Conservation (phyloP, 35 echinoderm and acorn worm species). For the Apostichopus japonicus region DNA sequence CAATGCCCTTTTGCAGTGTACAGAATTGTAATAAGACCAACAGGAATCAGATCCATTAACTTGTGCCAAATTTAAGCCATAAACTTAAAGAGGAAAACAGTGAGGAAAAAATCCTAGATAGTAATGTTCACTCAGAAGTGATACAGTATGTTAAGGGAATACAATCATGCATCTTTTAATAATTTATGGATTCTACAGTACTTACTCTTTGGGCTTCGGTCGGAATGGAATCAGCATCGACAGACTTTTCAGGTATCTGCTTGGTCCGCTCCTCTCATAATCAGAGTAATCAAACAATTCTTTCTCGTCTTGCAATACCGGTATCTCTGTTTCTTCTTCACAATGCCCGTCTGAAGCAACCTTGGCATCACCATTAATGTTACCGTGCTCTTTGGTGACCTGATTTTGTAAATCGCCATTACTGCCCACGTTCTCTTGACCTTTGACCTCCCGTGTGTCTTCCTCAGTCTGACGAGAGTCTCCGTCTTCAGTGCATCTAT, state of each 20-base stretch:
- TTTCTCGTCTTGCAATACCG: not conserved
- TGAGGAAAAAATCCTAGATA: too few relatives aligned
- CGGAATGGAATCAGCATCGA: constrained; percentile 26
- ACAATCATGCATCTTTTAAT: not conserved
- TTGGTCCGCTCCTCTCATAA: constrained; percentile 45
- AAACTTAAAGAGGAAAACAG: too few relatives aligned
- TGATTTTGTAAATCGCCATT: not conserved
- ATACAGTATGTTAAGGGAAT: too few relatives aligned
- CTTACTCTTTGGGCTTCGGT: constrained; percentile 52
- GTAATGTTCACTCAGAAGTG: too few relatives aligned
- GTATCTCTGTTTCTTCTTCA: too few relatives aligned
- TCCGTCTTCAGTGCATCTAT: not conserved
- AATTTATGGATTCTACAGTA: not conserved
- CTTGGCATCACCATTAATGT: constrained; percentile 1
- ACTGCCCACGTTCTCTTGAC: not conserved
- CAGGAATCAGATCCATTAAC: too few relatives aligned
- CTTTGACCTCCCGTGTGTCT: not conserved
- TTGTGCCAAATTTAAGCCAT: too few relatives aligned
- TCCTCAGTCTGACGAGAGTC: not conserved
- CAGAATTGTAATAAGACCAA: too few relatives aligned
- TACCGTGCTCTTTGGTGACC: not conserved
- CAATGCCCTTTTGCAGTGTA: too few relatives aligned
- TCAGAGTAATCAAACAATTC: constrained; percentile 36
- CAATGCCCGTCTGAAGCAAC: not conserved
- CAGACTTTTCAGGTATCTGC: constrained; percentile 41